These are phyloP conservation scores for Temnothorax unifasciatus DNA, from an alignment of 2,888 invertebrate genomes.

Conservation along the genomic window DNA sequence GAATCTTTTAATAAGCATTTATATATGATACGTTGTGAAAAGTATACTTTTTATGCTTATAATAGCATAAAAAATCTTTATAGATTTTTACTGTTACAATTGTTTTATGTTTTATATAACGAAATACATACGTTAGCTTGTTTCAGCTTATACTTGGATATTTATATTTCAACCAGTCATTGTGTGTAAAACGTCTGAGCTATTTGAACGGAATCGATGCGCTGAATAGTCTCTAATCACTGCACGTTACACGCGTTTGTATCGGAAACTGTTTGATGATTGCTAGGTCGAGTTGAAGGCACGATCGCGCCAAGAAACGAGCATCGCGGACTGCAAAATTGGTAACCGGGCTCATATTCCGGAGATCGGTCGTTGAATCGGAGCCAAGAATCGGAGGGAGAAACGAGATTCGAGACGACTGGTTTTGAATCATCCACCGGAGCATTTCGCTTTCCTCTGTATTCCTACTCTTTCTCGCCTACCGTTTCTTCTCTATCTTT, in stretches of 20 bases:
- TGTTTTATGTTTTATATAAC: background rate
- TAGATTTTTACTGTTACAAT: background rate
- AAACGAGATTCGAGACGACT: slow-evolving; percentile 64
- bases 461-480: slow-evolving; percentile 35
- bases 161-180: background rate
- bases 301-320: background rate
- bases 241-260: background rate
- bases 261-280: slow-evolving; percentile 28
- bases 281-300: slow-evolving; percentile 1
- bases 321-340: slow-evolving; percentile 20
- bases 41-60: no score
- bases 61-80: background rate
- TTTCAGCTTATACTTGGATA: background rate
- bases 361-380: slow-evolving; percentile 72
- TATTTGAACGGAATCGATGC: background rate
- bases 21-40: background rate
- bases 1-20: background rate
- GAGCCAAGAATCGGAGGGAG: slow-evolving; percentile 64
- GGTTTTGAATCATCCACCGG: slow-evolving; percentile 69
- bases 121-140: background rate
- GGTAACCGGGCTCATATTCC: slow-evolving; percentile 53
- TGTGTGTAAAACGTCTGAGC: background rate
- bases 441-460: slow-evolving; percentile 58
- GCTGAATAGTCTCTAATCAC: slow-evolving; percentile 18
- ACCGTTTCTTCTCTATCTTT: background rate